Evolutionary conservation across 2,113 vertebrate genomes (phyloP), one percentile per base, ranked within the genome.

Genomic region (Pluvianellus socialis): DNA sequence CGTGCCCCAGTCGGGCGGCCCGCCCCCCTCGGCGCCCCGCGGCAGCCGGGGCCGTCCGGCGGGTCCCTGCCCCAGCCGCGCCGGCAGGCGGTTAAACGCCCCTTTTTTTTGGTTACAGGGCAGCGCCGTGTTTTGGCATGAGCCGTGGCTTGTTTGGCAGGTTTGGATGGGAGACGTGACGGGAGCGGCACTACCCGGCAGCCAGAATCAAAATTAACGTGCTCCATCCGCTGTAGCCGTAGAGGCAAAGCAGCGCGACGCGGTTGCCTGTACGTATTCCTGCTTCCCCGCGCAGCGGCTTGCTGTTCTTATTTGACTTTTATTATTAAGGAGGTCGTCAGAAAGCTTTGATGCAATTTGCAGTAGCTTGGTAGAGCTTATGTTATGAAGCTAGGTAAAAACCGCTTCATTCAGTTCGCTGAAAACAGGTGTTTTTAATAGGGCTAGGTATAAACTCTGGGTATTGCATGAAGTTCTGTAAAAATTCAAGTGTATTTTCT

Each of bases 261-360:
- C 79, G 53, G 93, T 83, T 73, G 59, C 73, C 58, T 94, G 96
- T 96, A 96, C 65, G 96, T 97, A 94, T 97, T 83, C 1, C 35
- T 83, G 19, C 67, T 70, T 80, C 63, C 68, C 80, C 90, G 3
- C 35, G 55, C 63, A 52, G 45, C 59, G 73, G 2, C 68, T 49
- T 3, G 30, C 23, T 30, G 67, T 13, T 58, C 49, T 7, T 22
- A 0, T 6, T 75, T 14, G 56, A 2, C 4, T 53, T 33, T 19
- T 33, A 3, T 35, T 67, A 6, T 28, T 76, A 26, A 8, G 5
- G 22, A n/a, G 12, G 22, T 33, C 28, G 14, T 27, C 63, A 7
- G 85, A 30, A 71, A 55, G 58, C 66, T 61, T 33, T 12, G 66
- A 8, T 63, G 68, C 22, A 3, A 9, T 62, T 73, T 28, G 21